Percentiles rank a stretch among this genome's conserved stretches.
Evolutionary conservation across 2,797 vertebrate species (phyloP).

Genomic region (Pterois miles): DNA sequence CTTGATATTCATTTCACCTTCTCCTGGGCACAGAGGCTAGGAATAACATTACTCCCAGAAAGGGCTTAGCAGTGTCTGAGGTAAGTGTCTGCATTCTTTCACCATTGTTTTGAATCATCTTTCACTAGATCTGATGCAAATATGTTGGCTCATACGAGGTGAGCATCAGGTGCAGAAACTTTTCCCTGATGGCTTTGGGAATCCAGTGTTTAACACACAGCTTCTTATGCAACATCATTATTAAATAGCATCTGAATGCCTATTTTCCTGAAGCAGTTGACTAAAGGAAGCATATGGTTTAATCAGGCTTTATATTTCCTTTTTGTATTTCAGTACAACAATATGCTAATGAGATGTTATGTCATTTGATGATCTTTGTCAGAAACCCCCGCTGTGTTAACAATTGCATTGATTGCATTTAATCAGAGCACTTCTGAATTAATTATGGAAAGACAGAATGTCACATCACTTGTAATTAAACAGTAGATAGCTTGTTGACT

Average conservation of each 20-base stretch:
- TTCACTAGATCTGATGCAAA: slow-evolving; percentile 30
- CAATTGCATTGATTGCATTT: slow-evolving; percentile 80
- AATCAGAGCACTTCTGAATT: slow-evolving; percentile 79
- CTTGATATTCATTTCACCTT: slow-evolving; percentile 57
- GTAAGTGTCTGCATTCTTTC: slow-evolving; percentile 64
- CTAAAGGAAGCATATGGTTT: slow-evolving; percentile 33
- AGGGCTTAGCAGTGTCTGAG: slow-evolving; percentile 51
- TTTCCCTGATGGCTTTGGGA: slow-evolving; percentile 13
- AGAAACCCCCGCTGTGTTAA: slow-evolving; percentile 65
- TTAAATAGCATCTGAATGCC: background rate
- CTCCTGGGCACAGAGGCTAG: slow-evolving; percentile 29
- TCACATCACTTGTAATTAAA: slow-evolving; percentile 76
- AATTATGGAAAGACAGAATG: slow-evolving; percentile 76
- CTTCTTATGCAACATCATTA: background rate
- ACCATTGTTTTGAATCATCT: slow-evolving; percentile 33
- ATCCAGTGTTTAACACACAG: slow-evolving; percentile 1
- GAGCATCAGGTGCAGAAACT: slow-evolving; percentile 34
- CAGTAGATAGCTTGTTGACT: slow-evolving; percentile 70
- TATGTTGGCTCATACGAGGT: slow-evolving; percentile 10
- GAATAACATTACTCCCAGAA: slow-evolving; percentile 53
- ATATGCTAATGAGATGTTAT: slow-evolving; percentile 68
- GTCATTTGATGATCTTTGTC: slow-evolving; percentile 77
- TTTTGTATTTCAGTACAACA: slow-evolving; percentile 32
- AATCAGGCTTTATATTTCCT: slow-evolving; percentile 36
- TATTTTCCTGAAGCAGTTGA: background rate